Conservation (phyloP, 2,888 invertebrate species). For the Caenorhabditis wallacei region DNA sequence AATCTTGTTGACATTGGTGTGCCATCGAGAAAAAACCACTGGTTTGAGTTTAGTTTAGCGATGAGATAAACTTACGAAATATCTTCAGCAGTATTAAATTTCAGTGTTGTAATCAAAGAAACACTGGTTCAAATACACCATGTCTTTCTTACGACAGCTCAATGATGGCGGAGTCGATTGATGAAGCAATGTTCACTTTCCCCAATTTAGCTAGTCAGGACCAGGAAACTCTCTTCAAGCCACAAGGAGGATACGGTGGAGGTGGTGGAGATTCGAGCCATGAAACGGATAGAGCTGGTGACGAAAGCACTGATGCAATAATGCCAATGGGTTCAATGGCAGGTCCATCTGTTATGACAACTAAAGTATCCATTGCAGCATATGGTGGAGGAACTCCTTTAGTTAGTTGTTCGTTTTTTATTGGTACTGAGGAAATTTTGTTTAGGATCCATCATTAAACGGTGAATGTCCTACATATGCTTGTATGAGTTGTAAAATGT, state of each 20-base stretch:
- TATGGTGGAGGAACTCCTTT: conserved; percentile 48
- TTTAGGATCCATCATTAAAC: conserved; percentile 46
- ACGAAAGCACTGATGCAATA: background rate
- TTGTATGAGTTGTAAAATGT: conserved; percentile 73
- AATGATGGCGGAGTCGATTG: conserved; percentile 67
- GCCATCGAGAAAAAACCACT: conserved; percentile 19
- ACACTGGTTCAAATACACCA: background rate
- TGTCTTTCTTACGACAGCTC: conserved; percentile 70
- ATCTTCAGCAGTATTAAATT: background rate
- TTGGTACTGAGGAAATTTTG: conserved; percentile 18
- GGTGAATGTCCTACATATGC: conserved; percentile 58
- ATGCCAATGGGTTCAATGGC: conserved; percentile 8
- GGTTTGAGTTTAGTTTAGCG: conserved; percentile 8
- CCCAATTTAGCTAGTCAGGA: conserved; percentile 65
- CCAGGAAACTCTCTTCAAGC: conserved; percentile 54
- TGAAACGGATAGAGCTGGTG: background rate
- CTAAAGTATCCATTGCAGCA: conserved; percentile 52
- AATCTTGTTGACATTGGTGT: conserved; percentile 52
- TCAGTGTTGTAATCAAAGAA: conserved; percentile 37
- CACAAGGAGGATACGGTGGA: background rate
- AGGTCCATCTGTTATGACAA: conserved; percentile 44
- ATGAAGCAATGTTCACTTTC: conserved; percentile 73
- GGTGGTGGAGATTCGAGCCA: background rate
- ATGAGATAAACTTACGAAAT: conserved; percentile 4
- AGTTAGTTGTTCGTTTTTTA: conserved; percentile 36